These are phyloP conservation scores for Caenorhabditis briggsae DNA, from an alignment of 1,140 invertebrate species.

Conservation along the genomic window DNA sequence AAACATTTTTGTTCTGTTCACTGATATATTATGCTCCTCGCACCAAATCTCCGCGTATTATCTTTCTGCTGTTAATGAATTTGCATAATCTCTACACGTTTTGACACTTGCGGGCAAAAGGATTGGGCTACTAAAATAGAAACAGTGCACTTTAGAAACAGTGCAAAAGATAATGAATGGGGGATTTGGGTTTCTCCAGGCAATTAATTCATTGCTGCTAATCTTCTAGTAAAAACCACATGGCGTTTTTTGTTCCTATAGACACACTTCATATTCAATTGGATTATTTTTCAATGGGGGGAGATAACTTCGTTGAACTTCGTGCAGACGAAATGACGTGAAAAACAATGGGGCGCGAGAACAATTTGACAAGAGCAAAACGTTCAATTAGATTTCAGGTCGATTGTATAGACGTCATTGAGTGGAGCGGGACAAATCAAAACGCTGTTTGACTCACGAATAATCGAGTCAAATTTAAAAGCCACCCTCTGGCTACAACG, in stretches of 20 bases:
- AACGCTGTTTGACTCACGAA: constrained; percentile 8
- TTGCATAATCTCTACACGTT: constrained; percentile 50
- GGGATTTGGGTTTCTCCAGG: constrained; percentile 11
- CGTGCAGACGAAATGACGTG: constrained; percentile 12
- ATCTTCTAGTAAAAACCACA: constrained; percentile 18
- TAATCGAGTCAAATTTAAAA: not conserved
- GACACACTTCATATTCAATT: not conserved
- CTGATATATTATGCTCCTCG: not conserved
- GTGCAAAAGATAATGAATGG: constrained; percentile 1
- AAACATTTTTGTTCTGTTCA: not conserved
- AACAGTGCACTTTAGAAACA: constrained; percentile 40
- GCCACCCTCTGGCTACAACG: not conserved
- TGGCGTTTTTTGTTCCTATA: not conserved
- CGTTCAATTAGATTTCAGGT: constrained; percentile 26
- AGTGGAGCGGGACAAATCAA: not conserved
- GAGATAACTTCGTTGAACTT: constrained; percentile 20
- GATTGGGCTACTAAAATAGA: not conserved
- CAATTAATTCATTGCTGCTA: not conserved
- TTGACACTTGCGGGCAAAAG: not conserved
- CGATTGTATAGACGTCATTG: constrained; percentile 6
- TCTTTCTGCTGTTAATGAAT: constrained; percentile 16
- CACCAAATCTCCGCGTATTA: constrained; percentile 29
- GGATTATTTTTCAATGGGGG: not conserved
- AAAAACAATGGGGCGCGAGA: not conserved
- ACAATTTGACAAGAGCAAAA: not conserved